Evolutionary conservation across 2,888 invertebrate species (phyloP), one percentile per base, ranked within the genome.

Genomic region (Rhingia rostrata): DNA sequence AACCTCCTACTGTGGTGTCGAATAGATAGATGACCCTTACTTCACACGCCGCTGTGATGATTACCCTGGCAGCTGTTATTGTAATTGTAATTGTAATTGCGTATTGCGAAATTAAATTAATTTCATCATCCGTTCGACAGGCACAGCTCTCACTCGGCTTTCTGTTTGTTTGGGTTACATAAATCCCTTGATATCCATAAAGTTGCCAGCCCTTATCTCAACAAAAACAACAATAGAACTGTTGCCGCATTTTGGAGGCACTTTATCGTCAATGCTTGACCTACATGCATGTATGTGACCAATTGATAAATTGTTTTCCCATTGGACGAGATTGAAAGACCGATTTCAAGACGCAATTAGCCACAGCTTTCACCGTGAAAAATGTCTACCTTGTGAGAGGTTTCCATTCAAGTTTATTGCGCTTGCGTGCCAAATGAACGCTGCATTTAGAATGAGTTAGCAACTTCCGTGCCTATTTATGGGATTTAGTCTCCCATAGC

Each of bases 101-200:
- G 53, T 61, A 49, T 79, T 79, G 79, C 64, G 45, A 79, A 79
- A 72, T 53, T 43, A 6, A 64, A 4, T 79, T 66, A 66, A 47
- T 37, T 60, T 64, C 72, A 72, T 32, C 63, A 70, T 54, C 7
- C 2, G 12, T 12, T 41, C 49, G 45, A 56, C 77, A 61, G 7
- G 10, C 60, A n/a, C 9, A 60, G 6, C 30, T n/a, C 33, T 43
- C 9, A 6, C 9, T 3, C 9, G 4, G 5, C 12, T 14, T 30
- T 32, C n/a, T 14, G 6, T 32, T 45, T 14, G 58, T 39, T 14
- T 49, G 6, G 47, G 33, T 61, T 61, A 66, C 58, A 22, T 53
- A 39, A 79, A 45, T 60, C 12, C 7, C 7, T 35, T 53, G 43
- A 53, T 70, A 70, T 43, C 47, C 30, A 70, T 12, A 22, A 32